Conservation (phyloP, 2,113 vertebrate genomes). For the Limanda limanda region DNA sequence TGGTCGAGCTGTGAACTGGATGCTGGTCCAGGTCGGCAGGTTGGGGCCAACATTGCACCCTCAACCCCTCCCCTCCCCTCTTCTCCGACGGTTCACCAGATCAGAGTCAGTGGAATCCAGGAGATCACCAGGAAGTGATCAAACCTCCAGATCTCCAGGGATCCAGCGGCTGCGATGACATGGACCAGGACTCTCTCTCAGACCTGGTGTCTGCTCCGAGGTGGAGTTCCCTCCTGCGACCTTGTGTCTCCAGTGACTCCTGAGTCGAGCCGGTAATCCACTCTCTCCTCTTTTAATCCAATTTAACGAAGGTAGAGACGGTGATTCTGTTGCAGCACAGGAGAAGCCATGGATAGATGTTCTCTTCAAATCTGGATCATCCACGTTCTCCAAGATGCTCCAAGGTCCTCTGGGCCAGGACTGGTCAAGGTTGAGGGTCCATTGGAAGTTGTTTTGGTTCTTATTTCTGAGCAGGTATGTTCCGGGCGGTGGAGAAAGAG, state of each 20-base stretch:
- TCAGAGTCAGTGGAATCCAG: neutral
- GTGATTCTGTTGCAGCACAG: neutral
- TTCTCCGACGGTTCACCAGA: neutral
- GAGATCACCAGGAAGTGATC: neutral
- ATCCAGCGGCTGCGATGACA: neutral
- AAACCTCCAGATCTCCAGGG: neutral
- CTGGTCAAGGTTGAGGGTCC: neutral
- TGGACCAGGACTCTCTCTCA: neutral
- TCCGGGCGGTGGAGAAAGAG: neutral
- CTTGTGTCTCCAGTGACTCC: constrained; percentile 22
- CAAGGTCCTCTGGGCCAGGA: neutral
- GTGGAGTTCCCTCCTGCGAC: neutral
- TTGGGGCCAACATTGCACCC: neutral
- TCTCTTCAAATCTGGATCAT: neutral
- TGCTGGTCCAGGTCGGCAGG: neutral
- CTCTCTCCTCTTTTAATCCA: constrained; percentile 67
- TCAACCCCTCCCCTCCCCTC: too few relatives aligned
- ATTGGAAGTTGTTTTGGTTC: neutral
- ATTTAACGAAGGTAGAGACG: constrained; percentile 10
- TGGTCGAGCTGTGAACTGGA: neutral
- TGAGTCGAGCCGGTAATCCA: constrained; percentile 54
- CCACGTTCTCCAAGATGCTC: neutral
- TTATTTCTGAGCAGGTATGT: neutral
- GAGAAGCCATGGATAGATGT: neutral
- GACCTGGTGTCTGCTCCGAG: neutral